Percentiles rank a stretch among this genome's conserved stretches.
Evolutionary conservation across 2,113 vertebrate genomes (phyloP).

Genomic region (Trematomus loennbergii): DNA sequence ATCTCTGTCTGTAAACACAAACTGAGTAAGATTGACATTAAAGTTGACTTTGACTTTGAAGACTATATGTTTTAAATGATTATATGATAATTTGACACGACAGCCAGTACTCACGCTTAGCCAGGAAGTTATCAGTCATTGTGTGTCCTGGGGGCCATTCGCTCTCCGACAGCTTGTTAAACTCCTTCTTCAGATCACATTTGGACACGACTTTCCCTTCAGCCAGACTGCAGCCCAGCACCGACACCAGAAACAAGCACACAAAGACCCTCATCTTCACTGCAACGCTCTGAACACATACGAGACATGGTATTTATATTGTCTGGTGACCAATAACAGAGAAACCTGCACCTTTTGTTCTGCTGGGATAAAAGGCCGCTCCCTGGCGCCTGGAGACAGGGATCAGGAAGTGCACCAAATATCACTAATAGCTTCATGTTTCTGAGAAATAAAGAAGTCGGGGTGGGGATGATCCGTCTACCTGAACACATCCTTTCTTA

Average conservation of each 20-base stretch:
- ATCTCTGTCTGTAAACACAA: too few relatives aligned
- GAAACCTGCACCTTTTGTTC: conserved; percentile 20
- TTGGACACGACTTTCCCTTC: conserved; percentile 6
- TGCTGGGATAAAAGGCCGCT: conserved; percentile 18
- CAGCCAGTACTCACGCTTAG: conserved; percentile 36
- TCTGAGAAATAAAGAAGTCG: conserved; percentile 5
- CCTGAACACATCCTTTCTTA: conserved; percentile 38
- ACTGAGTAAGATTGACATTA: too few relatives aligned
- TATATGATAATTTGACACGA: too few relatives aligned
- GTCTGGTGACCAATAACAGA: not conserved
- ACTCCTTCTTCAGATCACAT: conserved; percentile 9
- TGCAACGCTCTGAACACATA: not conserved
- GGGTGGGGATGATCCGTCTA: not conserved
- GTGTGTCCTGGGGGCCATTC: not conserved
- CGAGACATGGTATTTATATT: not conserved
- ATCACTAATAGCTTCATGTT: not conserved
- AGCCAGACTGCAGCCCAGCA: conserved; percentile 31
- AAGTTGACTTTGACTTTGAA: too few relatives aligned
- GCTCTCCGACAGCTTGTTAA: fast-evolving
- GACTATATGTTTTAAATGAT: too few relatives aligned
- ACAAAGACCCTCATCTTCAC: conserved; percentile 25
- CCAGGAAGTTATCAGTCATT: not conserved
- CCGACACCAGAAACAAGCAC: conserved; percentile 9
- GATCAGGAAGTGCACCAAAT: not conserved
- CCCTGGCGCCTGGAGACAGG: conserved; percentile 1